Percentiles rank a stretch among this genome's conserved stretches.
Evolutionary conservation across 2,888 invertebrate species (phyloP).

Genomic region (Mythimna lalbum): DNA sequence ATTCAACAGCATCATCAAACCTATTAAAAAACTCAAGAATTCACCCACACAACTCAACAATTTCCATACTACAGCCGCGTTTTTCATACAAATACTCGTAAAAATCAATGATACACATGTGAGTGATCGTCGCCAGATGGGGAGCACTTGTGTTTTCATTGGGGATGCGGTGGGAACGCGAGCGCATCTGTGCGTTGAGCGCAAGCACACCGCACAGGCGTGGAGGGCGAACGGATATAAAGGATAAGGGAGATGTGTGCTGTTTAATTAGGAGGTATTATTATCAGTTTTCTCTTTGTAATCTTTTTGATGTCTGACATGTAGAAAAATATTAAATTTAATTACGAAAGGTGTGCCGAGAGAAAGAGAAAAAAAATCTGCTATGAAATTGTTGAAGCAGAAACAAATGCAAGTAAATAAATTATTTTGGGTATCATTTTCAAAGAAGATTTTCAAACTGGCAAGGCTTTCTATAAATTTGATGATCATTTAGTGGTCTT

Average conservation of each 20-base stretch:
- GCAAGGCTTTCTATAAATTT: not conserved
- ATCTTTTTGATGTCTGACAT: not conserved
- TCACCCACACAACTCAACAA: slow-evolving; percentile 8
- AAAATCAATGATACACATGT: slow-evolving; percentile 74
- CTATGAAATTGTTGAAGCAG: not conserved
- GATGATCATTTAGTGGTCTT: too few species aligned
- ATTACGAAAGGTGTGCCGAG: not conserved
- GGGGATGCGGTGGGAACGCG: slow-evolving; percentile 81
- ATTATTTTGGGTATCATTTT: not conserved
- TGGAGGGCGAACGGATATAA: slow-evolving; percentile 55
- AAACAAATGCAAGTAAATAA: not conserved
- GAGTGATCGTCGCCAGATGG: slow-evolving; percentile 80
- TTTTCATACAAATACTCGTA: slow-evolving; percentile 59
- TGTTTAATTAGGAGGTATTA: slow-evolving; percentile 44
- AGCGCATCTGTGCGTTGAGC: slow-evolving; percentile 54
- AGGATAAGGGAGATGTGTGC: slow-evolving; percentile 47
- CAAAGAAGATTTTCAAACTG: not conserved
- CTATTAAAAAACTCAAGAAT: slow-evolving; percentile 1
- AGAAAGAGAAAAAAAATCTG: not conserved
- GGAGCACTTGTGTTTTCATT: slow-evolving; percentile 80
- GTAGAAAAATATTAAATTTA: not conserved
- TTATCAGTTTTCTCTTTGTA: slow-evolving; percentile 8
- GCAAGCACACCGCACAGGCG: slow-evolving; percentile 42
- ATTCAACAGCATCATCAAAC: slow-evolving; percentile 7
- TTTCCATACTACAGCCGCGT: slow-evolving; percentile 16